Evolutionary conservation across 2,888 invertebrate species (phyloP).

Genomic region (Apamea sordens): DNA sequence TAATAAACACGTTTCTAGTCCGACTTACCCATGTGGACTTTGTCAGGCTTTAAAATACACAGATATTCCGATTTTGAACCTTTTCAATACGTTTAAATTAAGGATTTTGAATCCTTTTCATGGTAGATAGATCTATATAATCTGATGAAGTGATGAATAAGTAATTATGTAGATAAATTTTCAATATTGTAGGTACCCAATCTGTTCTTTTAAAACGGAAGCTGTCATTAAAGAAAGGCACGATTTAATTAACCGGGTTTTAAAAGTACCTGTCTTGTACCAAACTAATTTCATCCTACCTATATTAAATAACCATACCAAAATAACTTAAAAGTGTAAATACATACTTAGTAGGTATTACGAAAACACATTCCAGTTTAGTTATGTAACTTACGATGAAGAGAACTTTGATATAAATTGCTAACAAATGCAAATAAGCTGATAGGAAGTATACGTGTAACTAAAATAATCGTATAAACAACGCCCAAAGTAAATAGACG

Average conservation of each 20-base stretch:
- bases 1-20: slow-evolving; percentile 12
- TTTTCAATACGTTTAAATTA: slow-evolving; percentile 28
- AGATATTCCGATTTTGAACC: background rate
- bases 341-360: background rate
- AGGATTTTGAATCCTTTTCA: slow-evolving; percentile 13
- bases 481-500: slow-evolving; percentile 31
- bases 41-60: background rate
- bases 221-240: background rate
- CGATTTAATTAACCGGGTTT: background rate
- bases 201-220: slow-evolving; percentile 2
- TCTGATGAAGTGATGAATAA: slow-evolving; percentile 13
- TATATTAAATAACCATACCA: background rate
- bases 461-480: slow-evolving; percentile 38
- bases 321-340: background rate
- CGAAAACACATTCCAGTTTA: slow-evolving; percentile 17
- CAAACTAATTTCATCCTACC: background rate
- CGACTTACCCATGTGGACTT: background rate
- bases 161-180: slow-evolving; percentile 11
- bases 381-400: slow-evolving; percentile 20
- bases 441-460: slow-evolving; percentile 21
- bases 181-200: background rate
- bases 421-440: slow-evolving; percentile 37
- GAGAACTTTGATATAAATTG: slow-evolving; percentile 11
- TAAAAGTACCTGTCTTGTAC: background rate
- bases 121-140: background rate